Conservation (phyloP, 2,888 invertebrate species). For the Melinopterus prodromus region DNA sequence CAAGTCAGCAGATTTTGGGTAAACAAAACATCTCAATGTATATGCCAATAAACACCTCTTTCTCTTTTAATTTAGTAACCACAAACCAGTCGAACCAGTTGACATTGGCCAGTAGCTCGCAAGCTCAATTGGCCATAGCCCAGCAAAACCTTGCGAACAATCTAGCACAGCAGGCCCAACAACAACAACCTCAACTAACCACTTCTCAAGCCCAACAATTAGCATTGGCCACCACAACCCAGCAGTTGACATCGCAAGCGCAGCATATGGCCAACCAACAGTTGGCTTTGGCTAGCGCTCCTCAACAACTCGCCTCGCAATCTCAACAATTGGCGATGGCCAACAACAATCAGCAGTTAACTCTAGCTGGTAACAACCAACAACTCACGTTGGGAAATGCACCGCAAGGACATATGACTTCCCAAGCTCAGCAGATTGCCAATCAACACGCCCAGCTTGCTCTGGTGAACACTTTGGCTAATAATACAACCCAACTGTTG, state of each 20-base stretch:
- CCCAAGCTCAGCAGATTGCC: conserved; percentile 48
- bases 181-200: conserved; percentile 51
- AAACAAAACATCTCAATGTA: conserved; percentile 34
- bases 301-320: conserved; percentile 54
- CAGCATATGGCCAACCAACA: conserved; percentile 51
- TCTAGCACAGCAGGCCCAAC: conserved; percentile 53
- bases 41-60: neutral
- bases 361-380: conserved; percentile 50
- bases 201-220: conserved; percentile 56
- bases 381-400: conserved; percentile 49
- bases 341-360: conserved; percentile 50
- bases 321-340: conserved; percentile 52
- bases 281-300: conserved; percentile 47
- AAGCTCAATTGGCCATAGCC: conserved; percentile 58
- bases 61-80: conserved; percentile 51
- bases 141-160: conserved; percentile 58
- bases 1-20: conserved; percentile 60
- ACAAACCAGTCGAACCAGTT: conserved; percentile 58
- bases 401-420: neutral
- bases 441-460: conserved; percentile 44
- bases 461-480: conserved; percentile 46
- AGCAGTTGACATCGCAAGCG: conserved; percentile 52
- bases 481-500: conserved; percentile 49
- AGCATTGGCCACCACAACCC: conserved; percentile 54
- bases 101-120: conserved; percentile 57